Percentiles rank a stretch among this genome's conserved stretches.
These are phyloP conservation scores for Delia radicum DNA, from an alignment of 1,140 invertebrate species.

Conservation along the genomic window DNA sequence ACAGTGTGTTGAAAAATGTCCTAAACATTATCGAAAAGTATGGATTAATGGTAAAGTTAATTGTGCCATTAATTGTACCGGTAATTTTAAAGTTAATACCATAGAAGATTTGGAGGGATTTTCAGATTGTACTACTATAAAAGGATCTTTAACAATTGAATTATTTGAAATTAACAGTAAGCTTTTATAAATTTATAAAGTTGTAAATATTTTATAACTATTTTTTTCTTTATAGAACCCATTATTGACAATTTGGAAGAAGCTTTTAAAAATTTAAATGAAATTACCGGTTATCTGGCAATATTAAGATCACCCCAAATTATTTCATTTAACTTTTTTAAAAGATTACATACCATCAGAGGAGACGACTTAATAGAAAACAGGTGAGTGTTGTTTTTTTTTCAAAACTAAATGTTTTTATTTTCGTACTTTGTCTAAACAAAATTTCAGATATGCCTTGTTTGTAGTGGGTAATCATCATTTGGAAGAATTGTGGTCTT, in stretches of 20 bases:
- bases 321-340: constrained; percentile 76
- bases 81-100: constrained; percentile 36
- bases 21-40: constrained; percentile 35
- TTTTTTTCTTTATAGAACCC: constrained; percentile 34
- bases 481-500: constrained; percentile 85
- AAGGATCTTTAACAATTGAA: constrained; percentile 46
- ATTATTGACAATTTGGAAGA: constrained; percentile 62
- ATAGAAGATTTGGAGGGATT: constrained; percentile 32
- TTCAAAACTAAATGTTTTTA: not conserved
- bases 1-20: constrained; percentile 39
- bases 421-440: not conserved
- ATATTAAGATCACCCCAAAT: constrained; percentile 75
- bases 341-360: constrained; percentile 56
- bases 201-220: not conserved
- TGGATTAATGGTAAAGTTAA: constrained; percentile 25
- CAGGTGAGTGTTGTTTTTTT: constrained; percentile 31
- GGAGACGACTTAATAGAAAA: constrained; percentile 42
- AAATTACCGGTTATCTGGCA: constrained; percentile 78
- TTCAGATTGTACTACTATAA: constrained; percentile 40
- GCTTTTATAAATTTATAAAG: not conserved
- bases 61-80: constrained; percentile 39
- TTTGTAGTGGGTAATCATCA: constrained; percentile 87
- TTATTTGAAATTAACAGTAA: constrained; percentile 40
- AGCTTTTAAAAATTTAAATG: constrained; percentile 71
- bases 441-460: constrained; percentile 62